Evolutionary conservation across 2,888 invertebrate species (phyloP), one percentile per base, ranked within the genome.

Genomic region (Chrysina gloriosa): DNA sequence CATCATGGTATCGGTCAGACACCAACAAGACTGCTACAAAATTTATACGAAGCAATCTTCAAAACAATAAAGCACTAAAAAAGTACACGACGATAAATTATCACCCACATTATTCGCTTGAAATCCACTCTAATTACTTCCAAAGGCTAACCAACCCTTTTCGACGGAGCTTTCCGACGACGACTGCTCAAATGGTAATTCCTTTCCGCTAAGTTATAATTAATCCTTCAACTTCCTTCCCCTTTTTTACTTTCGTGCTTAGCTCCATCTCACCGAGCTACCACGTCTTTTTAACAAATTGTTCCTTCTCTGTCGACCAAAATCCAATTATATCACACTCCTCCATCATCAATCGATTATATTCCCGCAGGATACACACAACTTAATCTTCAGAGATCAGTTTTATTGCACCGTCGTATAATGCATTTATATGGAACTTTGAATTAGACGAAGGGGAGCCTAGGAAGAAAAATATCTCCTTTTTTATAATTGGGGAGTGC

Each of bases 401-500:
- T 48, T 67, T 69, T 71, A 63, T 71, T 52, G 65, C 48, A 64
- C 70, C 39, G 71, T 71, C 71, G 72, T 68, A 73, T 73, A 73
- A 73, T 74, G 73, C 74, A 74, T 74, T 74, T 74, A 73, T 72
- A 74, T 73, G 65, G 58, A 71, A 70, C 69, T 69, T 68, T 69
- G 48, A 66, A 66, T 56, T 47, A 66, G 47, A 47, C 39, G 58
- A 52, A 39, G 42, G 58, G 58, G 11, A 16, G 23, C 9, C 11
- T 11, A 14, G 27, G 2, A 16, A 25, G 25, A 58, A 14, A 21
- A 39, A 7, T 23, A 58, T 66, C 54, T 42, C 76, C 71, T 76
- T 74, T 73, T 77, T 80, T 82, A 82, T 83, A 83, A 83, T 83
- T 77, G 82, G 79, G 76, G 79, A 79, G 81, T 36, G 81, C 81